Evolutionary conservation across 2,113 vertebrate genomes (phyloP).

Genomic region (Phainopepla nitens): DNA sequence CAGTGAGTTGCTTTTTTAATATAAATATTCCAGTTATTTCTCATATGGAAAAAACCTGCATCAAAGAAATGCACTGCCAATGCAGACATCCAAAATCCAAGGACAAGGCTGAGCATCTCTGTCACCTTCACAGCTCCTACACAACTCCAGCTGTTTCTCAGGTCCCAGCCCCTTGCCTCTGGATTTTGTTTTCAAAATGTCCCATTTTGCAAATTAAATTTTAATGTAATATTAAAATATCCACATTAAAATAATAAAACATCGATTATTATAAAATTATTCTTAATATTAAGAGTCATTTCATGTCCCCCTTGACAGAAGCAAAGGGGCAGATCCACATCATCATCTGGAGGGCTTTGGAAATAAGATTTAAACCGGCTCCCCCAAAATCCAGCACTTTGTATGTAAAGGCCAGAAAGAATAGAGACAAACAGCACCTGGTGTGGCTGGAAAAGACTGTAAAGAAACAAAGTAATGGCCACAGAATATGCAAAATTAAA

Average conservation of each 20-base stretch:
- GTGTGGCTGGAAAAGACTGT: background rate
- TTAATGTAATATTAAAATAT: background rate
- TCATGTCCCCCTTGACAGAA: background rate
- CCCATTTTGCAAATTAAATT: background rate
- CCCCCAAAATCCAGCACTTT: background rate
- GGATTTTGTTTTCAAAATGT: background rate
- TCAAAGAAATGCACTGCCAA: background rate
- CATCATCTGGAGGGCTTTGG: background rate
- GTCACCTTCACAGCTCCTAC: background rate
- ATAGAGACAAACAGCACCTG: background rate
- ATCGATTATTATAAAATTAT: too few species aligned
- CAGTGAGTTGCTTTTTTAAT: background rate
- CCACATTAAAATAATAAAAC: background rate
- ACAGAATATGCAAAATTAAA: background rate
- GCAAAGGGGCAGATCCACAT: background rate
- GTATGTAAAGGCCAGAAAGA: background rate
- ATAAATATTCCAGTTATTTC: accelerated
- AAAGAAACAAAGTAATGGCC: background rate
- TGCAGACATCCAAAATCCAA: background rate
- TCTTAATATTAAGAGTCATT: background rate
- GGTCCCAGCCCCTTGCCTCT: background rate
- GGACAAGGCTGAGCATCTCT: background rate
- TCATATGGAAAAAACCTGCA: background rate
- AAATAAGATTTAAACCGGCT: background rate
- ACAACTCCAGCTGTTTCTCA: accelerated